Conservation (phyloP, 2,113 vertebrate genomes). For the Petaurus breviceps region DNA sequence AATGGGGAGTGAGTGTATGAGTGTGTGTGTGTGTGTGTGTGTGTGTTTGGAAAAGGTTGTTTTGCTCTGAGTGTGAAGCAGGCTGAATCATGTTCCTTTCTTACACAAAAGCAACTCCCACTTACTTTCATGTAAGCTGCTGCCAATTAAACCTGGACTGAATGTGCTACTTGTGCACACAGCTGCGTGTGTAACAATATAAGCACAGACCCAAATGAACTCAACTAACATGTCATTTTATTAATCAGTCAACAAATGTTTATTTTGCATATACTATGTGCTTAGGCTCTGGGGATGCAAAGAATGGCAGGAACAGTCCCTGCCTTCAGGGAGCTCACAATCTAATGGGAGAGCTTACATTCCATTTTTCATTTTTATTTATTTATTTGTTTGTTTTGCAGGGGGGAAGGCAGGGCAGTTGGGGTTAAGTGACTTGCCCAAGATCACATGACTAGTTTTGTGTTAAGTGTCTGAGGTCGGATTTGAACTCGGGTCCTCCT, state of each 20-base stretch:
- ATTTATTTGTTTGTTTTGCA: too few relatives aligned
- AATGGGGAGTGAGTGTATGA: not conserved
- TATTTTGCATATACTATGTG: not conserved
- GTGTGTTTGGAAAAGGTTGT: not conserved
- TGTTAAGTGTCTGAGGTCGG: too few relatives aligned
- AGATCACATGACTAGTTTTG: too few relatives aligned
- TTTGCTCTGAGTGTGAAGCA: not conserved
- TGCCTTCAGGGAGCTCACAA: not conserved
- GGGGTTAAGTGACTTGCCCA: too few relatives aligned
- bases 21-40: not conserved
- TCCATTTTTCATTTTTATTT: not conserved
- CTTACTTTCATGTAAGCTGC: not conserved
- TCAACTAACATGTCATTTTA: not conserved
- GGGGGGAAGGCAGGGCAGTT: too few relatives aligned
- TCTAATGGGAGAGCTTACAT: not conserved
- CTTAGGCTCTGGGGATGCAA: not conserved
- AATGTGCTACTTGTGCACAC: not conserved
- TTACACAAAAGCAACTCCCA: not conserved
- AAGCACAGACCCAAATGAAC: not conserved
- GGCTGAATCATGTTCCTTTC: not conserved
- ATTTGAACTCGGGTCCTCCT: too few relatives aligned
- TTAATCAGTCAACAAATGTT: not conserved
- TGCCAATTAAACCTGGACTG: not conserved
- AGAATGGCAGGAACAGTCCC: not conserved
- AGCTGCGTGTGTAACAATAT: not conserved